These are phyloP conservation scores for Corvus moneduloides DNA, from an alignment of 2,113 vertebrate species.

Conservation along the genomic window DNA sequence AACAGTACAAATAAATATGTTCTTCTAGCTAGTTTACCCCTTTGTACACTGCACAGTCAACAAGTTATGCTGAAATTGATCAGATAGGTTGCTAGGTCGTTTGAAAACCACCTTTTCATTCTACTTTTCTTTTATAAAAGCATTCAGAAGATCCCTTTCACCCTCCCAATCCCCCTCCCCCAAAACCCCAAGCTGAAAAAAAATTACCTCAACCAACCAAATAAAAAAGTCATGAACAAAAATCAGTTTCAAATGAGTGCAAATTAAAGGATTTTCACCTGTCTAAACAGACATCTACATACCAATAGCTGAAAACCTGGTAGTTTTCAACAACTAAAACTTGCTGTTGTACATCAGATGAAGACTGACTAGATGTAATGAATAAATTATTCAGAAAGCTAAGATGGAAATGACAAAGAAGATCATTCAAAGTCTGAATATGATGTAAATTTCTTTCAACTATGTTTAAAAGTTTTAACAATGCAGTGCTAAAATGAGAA, in stretches of 20 bases:
- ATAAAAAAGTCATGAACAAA: not conserved
- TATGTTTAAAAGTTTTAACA: not conserved
- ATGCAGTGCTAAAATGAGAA: not conserved
- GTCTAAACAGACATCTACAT: not conserved
- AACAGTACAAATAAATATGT: not conserved
- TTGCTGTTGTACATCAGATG: not conserved
- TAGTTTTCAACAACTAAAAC: not conserved
- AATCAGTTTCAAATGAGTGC: not conserved
- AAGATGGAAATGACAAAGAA: not conserved
- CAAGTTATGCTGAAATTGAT: fast-evolving
- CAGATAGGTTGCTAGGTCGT: not conserved
- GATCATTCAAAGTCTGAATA: not conserved
- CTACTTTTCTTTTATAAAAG: not conserved
- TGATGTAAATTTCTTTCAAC: not conserved
- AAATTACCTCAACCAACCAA: fast-evolving
- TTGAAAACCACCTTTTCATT: not conserved
- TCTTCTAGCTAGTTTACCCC: not conserved
- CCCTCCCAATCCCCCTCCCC: fast-evolving
- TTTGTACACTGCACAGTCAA: not conserved
- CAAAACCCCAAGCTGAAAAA: not conserved
- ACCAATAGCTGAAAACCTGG: not conserved
- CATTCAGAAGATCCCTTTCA: not conserved
- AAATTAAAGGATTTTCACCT: not conserved
- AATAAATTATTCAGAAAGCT: not conserved
- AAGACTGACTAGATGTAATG: not conserved